Evolutionary conservation across 2,113 vertebrate species (phyloP).

Genomic region (rat (Rattus norvegicus)): DNA sequence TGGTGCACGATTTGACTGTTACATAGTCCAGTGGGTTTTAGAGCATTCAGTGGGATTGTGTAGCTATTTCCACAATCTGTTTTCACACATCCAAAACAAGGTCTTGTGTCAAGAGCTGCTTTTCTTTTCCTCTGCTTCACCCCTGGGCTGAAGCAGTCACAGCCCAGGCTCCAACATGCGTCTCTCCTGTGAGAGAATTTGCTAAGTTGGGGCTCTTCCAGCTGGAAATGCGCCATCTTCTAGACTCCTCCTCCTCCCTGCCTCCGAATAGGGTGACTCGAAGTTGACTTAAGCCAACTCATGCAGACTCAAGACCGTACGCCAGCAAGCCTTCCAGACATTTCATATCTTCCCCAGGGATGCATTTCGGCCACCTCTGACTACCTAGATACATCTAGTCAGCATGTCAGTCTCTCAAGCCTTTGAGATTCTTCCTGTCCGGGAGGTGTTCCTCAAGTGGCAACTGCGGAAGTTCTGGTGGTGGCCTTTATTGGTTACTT

Average conservation of each 20-base stretch:
- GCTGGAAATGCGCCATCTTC: not conserved
- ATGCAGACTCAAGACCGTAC: not conserved
- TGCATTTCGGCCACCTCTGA: not conserved
- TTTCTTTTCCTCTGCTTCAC: not conserved
- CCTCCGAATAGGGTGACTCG: not conserved
- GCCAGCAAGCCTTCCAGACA: not conserved
- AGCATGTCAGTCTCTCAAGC: not conserved
- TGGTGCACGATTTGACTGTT: accelerated
- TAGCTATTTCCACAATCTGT: not conserved
- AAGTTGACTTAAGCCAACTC: not conserved
- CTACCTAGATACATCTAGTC: not conserved
- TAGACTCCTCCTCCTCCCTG: not conserved
- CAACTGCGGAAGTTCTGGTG: not conserved
- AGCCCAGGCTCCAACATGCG: not conserved
- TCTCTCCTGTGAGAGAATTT: not conserved
- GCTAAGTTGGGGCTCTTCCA: not conserved
- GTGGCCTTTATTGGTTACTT: not conserved
- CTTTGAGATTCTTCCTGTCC: not conserved
- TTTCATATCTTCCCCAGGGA: accelerated
- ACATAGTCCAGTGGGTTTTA: not conserved
- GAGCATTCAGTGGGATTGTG: not conserved
- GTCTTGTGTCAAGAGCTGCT: no score
- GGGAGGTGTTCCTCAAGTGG: no score
- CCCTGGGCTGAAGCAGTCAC: not conserved
- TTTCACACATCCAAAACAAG: not conserved